Conservation (phyloP, 2,888 invertebrate species). For the Thereva nobilitata region DNA sequence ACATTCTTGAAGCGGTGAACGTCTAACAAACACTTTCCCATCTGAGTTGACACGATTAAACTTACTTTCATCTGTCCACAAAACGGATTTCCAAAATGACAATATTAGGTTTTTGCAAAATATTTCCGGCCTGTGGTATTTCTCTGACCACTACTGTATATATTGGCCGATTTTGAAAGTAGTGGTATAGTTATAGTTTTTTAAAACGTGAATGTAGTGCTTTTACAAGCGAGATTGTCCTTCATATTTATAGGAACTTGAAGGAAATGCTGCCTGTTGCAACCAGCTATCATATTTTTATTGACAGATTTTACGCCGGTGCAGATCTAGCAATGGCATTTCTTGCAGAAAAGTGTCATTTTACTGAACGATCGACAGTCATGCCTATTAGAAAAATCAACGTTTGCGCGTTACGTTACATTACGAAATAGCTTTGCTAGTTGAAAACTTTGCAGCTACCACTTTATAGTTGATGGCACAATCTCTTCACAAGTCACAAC, state of each 20-base stretch:
- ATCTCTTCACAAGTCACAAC: too few species aligned
- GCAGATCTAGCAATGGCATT: slow-evolving; percentile 7
- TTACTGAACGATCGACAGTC: slow-evolving; percentile 14
- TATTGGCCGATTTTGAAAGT: slow-evolving; percentile 9
- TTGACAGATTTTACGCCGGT: slow-evolving; percentile 8
- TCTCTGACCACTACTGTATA: too few species aligned
- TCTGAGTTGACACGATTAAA: too few species aligned
- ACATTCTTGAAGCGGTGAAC: too few species aligned
- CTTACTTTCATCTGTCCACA: too few species aligned
- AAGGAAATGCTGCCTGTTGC: slow-evolving; percentile 6
- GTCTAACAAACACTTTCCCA: too few species aligned
- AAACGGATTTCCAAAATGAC: not conserved
- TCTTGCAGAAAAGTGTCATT: slow-evolving; percentile 12
- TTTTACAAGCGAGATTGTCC: slow-evolving; percentile 12
- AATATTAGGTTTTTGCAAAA: not conserved
- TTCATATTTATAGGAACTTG: slow-evolving; percentile 10
- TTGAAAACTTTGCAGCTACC: too few species aligned
- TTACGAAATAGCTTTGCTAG: too few species aligned
- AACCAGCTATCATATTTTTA: slow-evolving; percentile 11
- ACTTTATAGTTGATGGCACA: too few species aligned
- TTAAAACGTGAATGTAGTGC: slow-evolving; percentile 9
- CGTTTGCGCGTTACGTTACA: too few species aligned
- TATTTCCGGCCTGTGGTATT: not conserved
- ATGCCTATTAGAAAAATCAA: slow-evolving; percentile 10
- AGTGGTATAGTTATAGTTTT: slow-evolving; percentile 6